Evolutionary conservation across 2,888 invertebrate species (phyloP).

Genomic region (Cremastinae sp.): DNA sequence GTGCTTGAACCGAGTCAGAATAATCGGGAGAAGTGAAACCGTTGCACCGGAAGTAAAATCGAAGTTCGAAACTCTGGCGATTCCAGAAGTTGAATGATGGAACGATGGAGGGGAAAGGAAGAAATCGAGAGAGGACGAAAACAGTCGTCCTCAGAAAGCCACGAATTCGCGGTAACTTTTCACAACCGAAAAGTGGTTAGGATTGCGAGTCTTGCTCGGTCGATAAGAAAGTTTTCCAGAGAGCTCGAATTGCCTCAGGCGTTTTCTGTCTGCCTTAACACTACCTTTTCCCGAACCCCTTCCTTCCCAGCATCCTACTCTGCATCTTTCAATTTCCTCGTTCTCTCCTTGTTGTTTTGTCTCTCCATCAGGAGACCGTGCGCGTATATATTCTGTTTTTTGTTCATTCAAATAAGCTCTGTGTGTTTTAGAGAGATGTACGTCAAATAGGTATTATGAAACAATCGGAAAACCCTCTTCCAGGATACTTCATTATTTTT

Average conservation of each 20-base stretch:
- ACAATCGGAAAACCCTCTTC: slow-evolving; percentile 34
- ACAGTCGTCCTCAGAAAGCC: not conserved
- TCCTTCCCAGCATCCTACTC: not conserved
- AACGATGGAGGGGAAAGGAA: no score
- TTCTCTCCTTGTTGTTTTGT: not conserved
- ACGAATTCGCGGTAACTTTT: not conserved
- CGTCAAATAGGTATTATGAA: no score
- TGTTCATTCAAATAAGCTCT: no score
- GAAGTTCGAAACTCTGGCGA: slow-evolving; percentile 17
- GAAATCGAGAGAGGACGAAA: not conserved
- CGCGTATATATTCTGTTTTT: no score
- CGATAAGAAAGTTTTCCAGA: slow-evolving; percentile 21
- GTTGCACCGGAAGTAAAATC: slow-evolving; percentile 1
- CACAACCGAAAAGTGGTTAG: slow-evolving; percentile 6
- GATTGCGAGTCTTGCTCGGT: slow-evolving; percentile 10
- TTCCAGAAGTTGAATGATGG: not conserved
- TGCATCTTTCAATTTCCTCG: not conserved
- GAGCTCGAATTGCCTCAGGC: not conserved
- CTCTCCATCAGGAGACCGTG: no score
- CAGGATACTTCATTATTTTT: no score
- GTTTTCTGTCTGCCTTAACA: not conserved
- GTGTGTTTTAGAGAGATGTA: no score
- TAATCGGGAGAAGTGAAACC: not conserved
- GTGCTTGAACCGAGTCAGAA: no score
- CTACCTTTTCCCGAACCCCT: not conserved